Evolutionary conservation across 1,140 invertebrate genomes (phyloP), one percentile per base, ranked within the genome.

Genomic region (Dreissena rostriformis): DNA sequence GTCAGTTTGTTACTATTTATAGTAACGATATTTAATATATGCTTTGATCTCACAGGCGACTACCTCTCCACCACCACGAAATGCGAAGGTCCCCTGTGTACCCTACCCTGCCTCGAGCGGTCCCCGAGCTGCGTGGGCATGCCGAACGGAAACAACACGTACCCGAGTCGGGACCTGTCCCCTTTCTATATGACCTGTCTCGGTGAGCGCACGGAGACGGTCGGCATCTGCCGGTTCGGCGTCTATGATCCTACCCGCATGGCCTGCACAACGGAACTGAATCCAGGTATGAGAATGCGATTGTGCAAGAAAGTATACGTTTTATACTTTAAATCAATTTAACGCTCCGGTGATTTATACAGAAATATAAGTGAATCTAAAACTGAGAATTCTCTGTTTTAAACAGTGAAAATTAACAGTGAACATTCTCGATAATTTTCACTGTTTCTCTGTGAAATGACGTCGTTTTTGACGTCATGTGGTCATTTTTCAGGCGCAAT

Each of bases 181-280:
- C 86, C 89, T 19, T 88, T 85, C 28, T 90, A 88, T 66, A 88
- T 88, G 55, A 75, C 85, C 1, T 90, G 89, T 68, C 61, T 88
- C 14, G 76, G 68, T 14, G 87, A 88, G 24, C 85, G 90, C 71
- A 90, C 89, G 12, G 61, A 88, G 10, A 86, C 88, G 49, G 87
- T 90, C n/a, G 82, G 86, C 7, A 88, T 87, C 8, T 91, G 90
- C 74, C 65, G 85, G 52, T 88, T 87, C 72, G 87, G 87, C 7
- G 84, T 91, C 0, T 91, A 90, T 68, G 90, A 91, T 55, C 89
- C 90, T 19, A 88, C 87, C n/a, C 65, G 85, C 4, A 63, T 86
- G 52, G 66, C 83, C 0, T 91, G 90, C 76, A 85, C 86, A 0
- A 86, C 84, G 0, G 86, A 89, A 57, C 76, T 91, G 10, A 87